These are phyloP conservation scores for Thunnus maccoyii DNA, from an alignment of 2,113 vertebrate species.

Conservation along the genomic window DNA sequence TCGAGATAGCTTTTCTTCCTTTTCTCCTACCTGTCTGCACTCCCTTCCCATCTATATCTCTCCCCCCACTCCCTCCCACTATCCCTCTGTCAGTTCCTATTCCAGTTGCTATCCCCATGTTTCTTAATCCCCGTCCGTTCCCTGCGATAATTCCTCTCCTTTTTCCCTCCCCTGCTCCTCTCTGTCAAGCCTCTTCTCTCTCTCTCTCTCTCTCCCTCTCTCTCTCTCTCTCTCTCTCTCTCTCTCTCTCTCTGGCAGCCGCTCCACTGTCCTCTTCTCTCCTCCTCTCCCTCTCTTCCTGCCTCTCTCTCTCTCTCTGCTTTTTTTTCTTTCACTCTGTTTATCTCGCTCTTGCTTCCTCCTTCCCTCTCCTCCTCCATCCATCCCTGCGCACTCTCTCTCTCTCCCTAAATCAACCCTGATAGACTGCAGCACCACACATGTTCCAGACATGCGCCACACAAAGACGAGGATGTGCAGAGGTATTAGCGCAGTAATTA, in stretches of 20 bases:
- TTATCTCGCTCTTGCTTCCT: constrained; percentile 36
- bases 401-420: constrained; percentile 59
- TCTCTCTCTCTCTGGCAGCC: constrained; percentile 47
- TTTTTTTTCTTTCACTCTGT: constrained; percentile 23
- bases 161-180: constrained; percentile 43
- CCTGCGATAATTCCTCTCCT: constrained; percentile 63
- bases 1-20: constrained; percentile 14
- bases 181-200: constrained; percentile 41
- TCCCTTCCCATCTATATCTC: constrained; percentile 33
- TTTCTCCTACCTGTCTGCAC: constrained; percentile 58
- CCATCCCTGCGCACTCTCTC: constrained; percentile 5
- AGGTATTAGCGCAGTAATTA: constrained; percentile 55
- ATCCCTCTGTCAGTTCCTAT: constrained; percentile 69
- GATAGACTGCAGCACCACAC: constrained; percentile 72
- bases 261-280: constrained; percentile 41
- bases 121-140: constrained; percentile 74
- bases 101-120: constrained; percentile 46
- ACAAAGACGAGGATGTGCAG: constrained; percentile 58
- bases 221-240: constrained; percentile 30
- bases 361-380: constrained; percentile 5
- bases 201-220: constrained; percentile 14
- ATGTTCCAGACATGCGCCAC: constrained; percentile 65
- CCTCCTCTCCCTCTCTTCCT: constrained; percentile 41
- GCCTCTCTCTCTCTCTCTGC: constrained; percentile 15
- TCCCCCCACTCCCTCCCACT: constrained; percentile 34